These are phyloP conservation scores for Poecilia gillii DNA, from an alignment of 2,797 vertebrate species.

Conservation along the genomic window DNA sequence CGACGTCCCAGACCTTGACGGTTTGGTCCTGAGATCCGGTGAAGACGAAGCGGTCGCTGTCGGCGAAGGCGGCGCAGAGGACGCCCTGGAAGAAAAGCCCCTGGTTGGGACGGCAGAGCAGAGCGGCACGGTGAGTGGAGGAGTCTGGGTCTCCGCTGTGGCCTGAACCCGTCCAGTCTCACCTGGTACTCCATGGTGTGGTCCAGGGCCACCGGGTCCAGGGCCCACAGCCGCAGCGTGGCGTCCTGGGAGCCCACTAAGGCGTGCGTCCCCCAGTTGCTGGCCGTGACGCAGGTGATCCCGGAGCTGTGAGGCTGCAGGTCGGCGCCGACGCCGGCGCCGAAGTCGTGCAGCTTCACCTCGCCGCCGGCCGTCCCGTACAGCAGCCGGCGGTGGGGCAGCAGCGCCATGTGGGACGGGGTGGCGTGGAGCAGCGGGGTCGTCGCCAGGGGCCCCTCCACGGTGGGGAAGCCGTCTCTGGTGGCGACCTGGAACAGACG, in stretches of 20 bases:
- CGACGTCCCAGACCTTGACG: constrained; percentile 82
- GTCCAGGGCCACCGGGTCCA: constrained; percentile 74
- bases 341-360: constrained; percentile 73
- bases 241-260: constrained; percentile 82
- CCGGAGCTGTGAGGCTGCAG: constrained; percentile 80
- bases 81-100: constrained; percentile 80
- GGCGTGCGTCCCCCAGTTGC: constrained; percentile 76
- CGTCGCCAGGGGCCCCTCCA: constrained; percentile 72
- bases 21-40: constrained; percentile 81
- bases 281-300: constrained; percentile 80
- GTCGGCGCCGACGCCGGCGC: constrained; percentile 18
- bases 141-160: background rate
- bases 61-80: constrained; percentile 84
- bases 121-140: background rate
- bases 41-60: constrained; percentile 79
- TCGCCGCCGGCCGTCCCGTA: constrained; percentile 74
- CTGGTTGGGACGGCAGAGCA: constrained; percentile 52
- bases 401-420: constrained; percentile 74
- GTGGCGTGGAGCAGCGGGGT: constrained; percentile 69
- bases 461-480: constrained; percentile 76
- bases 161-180: background rate
- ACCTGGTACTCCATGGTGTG: constrained; percentile 86
- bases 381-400: constrained; percentile 67
- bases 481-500: constrained; percentile 77
- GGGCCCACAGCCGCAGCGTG: constrained; percentile 83